These are phyloP conservation scores for Marcusenius ussheri DNA, from an alignment of 2,113 vertebrate genomes.

Conservation along the genomic window DNA sequence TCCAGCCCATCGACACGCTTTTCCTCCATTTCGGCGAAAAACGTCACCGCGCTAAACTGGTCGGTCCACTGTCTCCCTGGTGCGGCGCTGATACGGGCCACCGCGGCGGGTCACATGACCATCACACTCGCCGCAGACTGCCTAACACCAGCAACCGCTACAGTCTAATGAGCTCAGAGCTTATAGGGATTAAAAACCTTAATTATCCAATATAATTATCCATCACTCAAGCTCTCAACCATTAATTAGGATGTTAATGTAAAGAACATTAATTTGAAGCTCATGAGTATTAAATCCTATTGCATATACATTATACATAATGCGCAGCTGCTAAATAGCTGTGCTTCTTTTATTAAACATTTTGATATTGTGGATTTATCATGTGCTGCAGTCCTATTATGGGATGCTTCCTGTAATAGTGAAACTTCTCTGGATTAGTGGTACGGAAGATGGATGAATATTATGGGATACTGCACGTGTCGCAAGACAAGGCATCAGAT, in stretches of 20 bases:
- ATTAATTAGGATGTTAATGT: background rate
- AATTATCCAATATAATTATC: constrained; percentile 1
- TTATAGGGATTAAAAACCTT: background rate
- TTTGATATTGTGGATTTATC: background rate
- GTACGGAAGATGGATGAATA: background rate
- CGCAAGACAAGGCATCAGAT: background rate
- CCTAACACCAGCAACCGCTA: background rate
- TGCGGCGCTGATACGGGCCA: background rate
- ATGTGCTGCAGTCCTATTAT: background rate
- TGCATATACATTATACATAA: background rate
- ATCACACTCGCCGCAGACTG: background rate
- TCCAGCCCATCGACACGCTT: background rate
- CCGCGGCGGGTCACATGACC: background rate
- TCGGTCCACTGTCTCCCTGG: background rate
- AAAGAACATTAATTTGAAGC: background rate
- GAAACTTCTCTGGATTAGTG: background rate
- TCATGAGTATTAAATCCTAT: background rate
- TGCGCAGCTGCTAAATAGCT: background rate
- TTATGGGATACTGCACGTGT: background rate
- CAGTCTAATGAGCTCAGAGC: background rate
- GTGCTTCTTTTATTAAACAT: background rate
- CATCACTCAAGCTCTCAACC: background rate
- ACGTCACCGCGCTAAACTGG: background rate
- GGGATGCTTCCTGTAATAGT: background rate
- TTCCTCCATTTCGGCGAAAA: background rate